phyloP scores from a whole-genome alignment of 1,140 invertebrate species.

The Brachionus sp. region DNA sequence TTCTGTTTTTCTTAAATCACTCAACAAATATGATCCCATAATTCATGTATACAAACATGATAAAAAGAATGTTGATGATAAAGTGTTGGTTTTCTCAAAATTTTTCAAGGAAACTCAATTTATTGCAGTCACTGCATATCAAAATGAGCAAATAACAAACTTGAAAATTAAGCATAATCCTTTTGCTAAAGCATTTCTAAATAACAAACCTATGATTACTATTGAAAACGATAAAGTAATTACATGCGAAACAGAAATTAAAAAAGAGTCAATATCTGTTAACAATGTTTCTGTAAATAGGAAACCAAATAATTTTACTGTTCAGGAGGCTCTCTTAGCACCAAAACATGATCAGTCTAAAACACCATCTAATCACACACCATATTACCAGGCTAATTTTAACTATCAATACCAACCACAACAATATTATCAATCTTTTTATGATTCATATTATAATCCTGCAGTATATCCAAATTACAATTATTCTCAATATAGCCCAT shows the following conservation, averaged over 20 bases:
- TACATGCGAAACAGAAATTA: neutral
- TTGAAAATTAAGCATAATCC: conserved; percentile 47
- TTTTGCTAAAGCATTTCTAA: conserved; percentile 47
- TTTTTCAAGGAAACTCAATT: conserved; percentile 99
- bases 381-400: neutral
- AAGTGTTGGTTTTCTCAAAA: conserved; percentile 76
- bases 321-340: neutral
- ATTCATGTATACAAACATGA: conserved; percentile 84
- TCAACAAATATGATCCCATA: conserved; percentile 99
- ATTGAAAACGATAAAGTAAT: conserved; percentile 23
- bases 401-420: neutral
- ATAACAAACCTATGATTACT: conserved; percentile 37
- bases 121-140: conserved; percentile 70
- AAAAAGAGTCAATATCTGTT: neutral
- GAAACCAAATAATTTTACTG: neutral
- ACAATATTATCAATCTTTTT: neutral
- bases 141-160: conserved; percentile 57
- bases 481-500: neutral
- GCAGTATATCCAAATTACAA: neutral
- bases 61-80: conserved; percentile 56
- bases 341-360: neutral
- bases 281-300: neutral
- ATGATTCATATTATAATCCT: neutral
- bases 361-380: neutral
- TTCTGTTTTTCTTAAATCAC: conserved; percentile 91